Percentiles rank a stretch among this genome's conserved stretches.
These are phyloP conservation scores for Cotesia chilonis DNA, from an alignment of 1,140 invertebrate species.

Conservation along the genomic window DNA sequence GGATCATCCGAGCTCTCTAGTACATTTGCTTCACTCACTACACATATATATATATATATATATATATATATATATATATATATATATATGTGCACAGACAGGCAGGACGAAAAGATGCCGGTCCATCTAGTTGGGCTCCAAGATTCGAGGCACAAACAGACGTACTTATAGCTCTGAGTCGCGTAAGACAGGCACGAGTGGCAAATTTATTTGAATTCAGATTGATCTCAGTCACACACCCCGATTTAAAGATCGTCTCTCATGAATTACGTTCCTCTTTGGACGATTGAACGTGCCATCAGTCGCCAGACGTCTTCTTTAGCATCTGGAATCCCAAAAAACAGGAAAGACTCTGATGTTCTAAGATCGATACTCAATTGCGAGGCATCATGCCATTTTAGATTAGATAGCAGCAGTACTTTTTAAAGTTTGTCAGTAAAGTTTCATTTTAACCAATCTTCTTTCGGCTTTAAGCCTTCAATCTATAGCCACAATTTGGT, in stretches of 20 bases:
- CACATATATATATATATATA: not conserved
- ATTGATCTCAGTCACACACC: slow-evolving; percentile 29
- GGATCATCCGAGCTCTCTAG: slow-evolving; percentile 11
- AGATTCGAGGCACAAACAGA: too few relatives aligned
- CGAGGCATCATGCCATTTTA: not conserved
- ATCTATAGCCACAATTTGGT: too few relatives aligned
- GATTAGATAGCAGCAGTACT: too few relatives aligned
- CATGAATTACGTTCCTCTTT: slow-evolving; percentile 37
- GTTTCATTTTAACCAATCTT: too few relatives aligned
- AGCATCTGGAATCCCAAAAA: too few relatives aligned
- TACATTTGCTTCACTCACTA: not conserved
- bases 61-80: not conserved
- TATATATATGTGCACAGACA: not conserved
- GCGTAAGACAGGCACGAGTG: slow-evolving; percentile 18
- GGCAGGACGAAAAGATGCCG: too few relatives aligned
- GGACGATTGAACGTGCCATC: slow-evolving; percentile 30
- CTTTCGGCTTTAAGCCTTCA: too few relatives aligned
- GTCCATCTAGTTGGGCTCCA: too few relatives aligned
- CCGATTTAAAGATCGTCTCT: slow-evolving; percentile 28
- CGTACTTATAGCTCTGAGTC: too few relatives aligned
- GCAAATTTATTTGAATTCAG: slow-evolving; percentile 20
- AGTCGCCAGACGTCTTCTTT: not conserved
- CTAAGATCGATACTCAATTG: slow-evolving; percentile 9
- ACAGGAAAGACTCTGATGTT: slow-evolving; percentile 17
- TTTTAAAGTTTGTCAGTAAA: too few relatives aligned